Evolutionary conservation across 2,888 invertebrate species (phyloP).

Genomic region (Agrochola lota): DNA sequence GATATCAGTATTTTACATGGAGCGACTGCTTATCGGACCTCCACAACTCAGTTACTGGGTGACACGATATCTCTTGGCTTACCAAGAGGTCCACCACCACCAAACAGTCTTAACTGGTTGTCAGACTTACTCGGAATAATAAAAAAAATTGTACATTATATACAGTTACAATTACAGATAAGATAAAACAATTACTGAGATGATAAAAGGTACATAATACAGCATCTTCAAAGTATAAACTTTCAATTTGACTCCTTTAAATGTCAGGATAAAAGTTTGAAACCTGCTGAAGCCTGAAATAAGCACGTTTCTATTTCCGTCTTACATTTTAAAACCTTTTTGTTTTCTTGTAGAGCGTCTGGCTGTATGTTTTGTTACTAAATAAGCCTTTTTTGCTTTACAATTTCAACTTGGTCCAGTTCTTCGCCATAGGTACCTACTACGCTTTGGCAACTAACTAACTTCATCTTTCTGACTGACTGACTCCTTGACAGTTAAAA

Average conservation of each 20-base stretch:
- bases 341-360: not conserved
- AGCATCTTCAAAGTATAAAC: not conserved
- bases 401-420: not conserved
- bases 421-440: too few relatives aligned
- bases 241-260: not conserved
- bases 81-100: too few relatives aligned
- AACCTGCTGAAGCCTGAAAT: constrained; percentile 5
- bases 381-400: not conserved
- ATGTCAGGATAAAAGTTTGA: not conserved
- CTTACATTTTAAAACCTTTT: constrained; percentile 17
- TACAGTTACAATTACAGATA: not conserved
- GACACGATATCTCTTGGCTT: not conserved
- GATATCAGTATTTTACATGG: not conserved
- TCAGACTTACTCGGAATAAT: not conserved
- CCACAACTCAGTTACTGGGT: too few relatives aligned
- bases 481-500: too few relatives aligned
- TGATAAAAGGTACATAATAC: not conserved
- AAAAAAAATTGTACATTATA: not conserved
- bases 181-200: not conserved
- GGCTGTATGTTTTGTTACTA: not conserved
- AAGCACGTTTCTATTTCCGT: not conserved
- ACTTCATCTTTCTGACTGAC: too few relatives aligned
- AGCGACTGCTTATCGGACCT: not conserved
- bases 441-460: too few relatives aligned
- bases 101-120: not conserved